A percentile compares a stretch with the other conserved stretches of the same genome.
These are phyloP conservation scores for Spodoptera litura DNA, from an alignment of 1,140 invertebrate species.

Conservation along the genomic window DNA sequence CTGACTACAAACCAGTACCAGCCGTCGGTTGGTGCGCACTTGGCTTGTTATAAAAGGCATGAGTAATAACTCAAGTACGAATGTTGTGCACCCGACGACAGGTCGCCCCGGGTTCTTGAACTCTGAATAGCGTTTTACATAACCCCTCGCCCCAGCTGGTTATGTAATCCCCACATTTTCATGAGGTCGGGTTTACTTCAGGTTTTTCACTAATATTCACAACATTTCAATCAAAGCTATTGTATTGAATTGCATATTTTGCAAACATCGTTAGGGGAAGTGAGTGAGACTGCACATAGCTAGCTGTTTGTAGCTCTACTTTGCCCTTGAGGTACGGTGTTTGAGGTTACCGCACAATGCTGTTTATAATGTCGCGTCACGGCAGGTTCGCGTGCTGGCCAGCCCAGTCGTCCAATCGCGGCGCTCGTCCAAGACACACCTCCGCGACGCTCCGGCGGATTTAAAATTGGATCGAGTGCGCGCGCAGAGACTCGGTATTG, in stretches of 20 bases:
- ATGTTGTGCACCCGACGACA: not conserved
- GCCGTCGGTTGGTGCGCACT: not conserved
- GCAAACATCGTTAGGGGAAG: slow-evolving; percentile 6
- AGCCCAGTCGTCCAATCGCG: slow-evolving; percentile 65
- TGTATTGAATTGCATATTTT: not conserved
- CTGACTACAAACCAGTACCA: not conserved
- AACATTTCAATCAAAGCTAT: not conserved
- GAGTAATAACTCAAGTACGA: slow-evolving; percentile 32
- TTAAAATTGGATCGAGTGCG: slow-evolving; percentile 82
- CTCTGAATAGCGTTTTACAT: slow-evolving; percentile 21
- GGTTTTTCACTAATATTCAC: not conserved
- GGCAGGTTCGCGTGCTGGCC: slow-evolving; percentile 53
- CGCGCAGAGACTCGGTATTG: slow-evolving; percentile 75
- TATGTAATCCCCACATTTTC: slow-evolving; percentile 33
- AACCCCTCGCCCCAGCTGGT: slow-evolving; percentile 9
- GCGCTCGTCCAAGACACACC: slow-evolving; percentile 72
- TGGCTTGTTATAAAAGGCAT: not conserved
- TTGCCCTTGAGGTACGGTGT: slow-evolving; percentile 41
- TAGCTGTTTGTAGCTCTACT: slow-evolving; percentile 22
- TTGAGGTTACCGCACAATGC: slow-evolving; percentile 43
- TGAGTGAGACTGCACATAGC: not conserved
- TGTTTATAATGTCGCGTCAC: slow-evolving; percentile 38
- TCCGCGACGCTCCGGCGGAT: slow-evolving; percentile 63
- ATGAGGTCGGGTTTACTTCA: slow-evolving; percentile 13
- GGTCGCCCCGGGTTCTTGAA: slow-evolving; percentile 38